A percentile compares a stretch with the other conserved stretches of the same genome.
Evolutionary conservation across 1,140 invertebrate genomes (phyloP).

Genomic region (Ditylenchus dipsaci): DNA sequence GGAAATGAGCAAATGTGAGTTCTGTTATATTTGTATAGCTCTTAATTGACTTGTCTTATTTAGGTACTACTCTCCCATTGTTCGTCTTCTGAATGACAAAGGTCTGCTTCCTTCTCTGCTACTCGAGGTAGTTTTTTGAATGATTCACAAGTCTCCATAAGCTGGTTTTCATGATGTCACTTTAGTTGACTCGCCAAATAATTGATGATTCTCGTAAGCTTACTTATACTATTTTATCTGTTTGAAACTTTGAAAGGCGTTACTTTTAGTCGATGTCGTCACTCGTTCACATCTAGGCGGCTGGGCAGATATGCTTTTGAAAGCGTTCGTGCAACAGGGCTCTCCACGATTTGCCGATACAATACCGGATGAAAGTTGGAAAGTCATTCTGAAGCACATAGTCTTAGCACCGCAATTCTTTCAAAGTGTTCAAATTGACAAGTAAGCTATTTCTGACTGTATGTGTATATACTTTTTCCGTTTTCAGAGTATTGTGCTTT

Average conservation of each 20-base stretch:
- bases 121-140: background rate
- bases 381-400: conserved; percentile 12
- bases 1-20: no score
- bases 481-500: background rate
- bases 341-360: background rate
- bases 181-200: background rate
- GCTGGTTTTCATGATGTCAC: background rate
- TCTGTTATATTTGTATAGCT: no score
- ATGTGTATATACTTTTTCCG: background rate
- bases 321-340: background rate
- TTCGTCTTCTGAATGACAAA: conserved; percentile 4
- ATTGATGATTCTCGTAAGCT: background rate
- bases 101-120: background rate
- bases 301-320: background rate
- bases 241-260: no score
- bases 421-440: conserved; percentile 18
- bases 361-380: conserved; percentile 21
- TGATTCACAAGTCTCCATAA: background rate
- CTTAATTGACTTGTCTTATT: no score
- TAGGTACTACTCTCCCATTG: background rate
- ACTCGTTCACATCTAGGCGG: background rate
- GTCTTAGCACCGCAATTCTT: conserved; percentile 27
- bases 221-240: no score
- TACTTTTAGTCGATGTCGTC: background rate
- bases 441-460: background rate